Base-by-base conservation (phyloP, 2,888 invertebrate species). In the Halocaridina rubra region DNA sequence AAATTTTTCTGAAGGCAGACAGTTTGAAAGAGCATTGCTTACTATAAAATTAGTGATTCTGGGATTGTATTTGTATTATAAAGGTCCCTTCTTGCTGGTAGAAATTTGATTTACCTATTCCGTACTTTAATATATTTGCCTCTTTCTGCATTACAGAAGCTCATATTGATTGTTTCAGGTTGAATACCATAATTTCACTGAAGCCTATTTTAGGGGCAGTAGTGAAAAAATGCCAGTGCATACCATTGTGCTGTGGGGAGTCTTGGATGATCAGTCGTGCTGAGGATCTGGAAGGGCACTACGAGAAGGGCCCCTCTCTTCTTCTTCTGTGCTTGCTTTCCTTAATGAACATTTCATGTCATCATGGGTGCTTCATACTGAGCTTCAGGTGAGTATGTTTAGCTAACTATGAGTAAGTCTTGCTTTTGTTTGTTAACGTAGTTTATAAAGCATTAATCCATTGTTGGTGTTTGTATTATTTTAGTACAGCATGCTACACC, bases 251-350 rank as follows among this genome's bases (percentile, higher is more conserved):
- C 22, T 75, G 22, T 81, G 81, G 81, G 81, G 81, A 8, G 39
- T 39, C 2, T 24, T 81, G 24, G 32, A 10, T 13, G 74, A 75
- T 33, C 81, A 81, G 57, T 74, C 81, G 0, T 81, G 81, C 76
- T 81, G 81, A 81, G 81, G 81, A 19, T 81, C 81, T 16, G 81
- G 81, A 3, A 19, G 81, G 30, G 76, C 81, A 64, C 81, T 81
- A 57, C 39, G 81, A 61, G 81, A 81, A 53, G 81, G 81, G 19
- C 76, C 81, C 22, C 76, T 81, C 5, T 74, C 81, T 29, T 59
- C 81, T 64, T 75, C 81, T 16, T 39, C 22, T 22, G 74, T 81
- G 64, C 39, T 29, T 13, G 29, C 75, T 7, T 30, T 81, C 8
- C 81, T 81, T 32, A 33, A 69, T 2, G 53, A 81, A 13, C 19